A percentile compares a stretch with the other conserved stretches of the same genome.
Evolutionary conservation across 1,140 invertebrate genomes (phyloP).

Genomic region (Panulirus ornatus): DNA sequence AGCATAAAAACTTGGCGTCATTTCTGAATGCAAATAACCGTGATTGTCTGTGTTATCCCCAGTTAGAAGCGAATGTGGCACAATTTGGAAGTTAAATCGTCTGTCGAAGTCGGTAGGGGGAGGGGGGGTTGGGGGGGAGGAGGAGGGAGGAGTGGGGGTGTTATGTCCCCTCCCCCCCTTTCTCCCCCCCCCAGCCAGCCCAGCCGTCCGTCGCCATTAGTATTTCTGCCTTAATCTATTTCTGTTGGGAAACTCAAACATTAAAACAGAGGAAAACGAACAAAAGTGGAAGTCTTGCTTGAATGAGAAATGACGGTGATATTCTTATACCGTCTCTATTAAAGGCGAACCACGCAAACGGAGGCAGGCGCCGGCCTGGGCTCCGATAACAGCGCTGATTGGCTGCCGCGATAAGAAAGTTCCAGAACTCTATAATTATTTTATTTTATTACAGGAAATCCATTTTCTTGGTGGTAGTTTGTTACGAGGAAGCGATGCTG

Average conservation of each 20-base stretch:
- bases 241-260: conserved; percentile 41
- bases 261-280: conserved; percentile 16
- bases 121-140: too few relatives aligned
- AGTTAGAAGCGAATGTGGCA: conserved; percentile 62
- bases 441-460: conserved; percentile 70
- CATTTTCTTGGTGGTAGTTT: conserved; percentile 67
- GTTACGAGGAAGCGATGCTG: conserved; percentile 38
- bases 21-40: conserved; percentile 58
- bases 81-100: conserved; percentile 68
- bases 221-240: conserved; percentile 47
- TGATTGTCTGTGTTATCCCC: conserved; percentile 62
- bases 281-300: conserved; percentile 31
- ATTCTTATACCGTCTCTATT: conserved; percentile 62
- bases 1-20: conserved; percentile 55
- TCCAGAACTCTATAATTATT: conserved; percentile 68
- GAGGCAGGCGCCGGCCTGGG: conserved; percentile 35
- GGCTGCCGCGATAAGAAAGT: conserved; percentile 63
- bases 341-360: conserved; percentile 54
- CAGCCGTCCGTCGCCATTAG: conserved; percentile 35
- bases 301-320: conserved; percentile 63
- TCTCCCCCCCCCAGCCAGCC: too few relatives aligned
- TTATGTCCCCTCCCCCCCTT: neutral
- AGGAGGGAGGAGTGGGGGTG: too few relatives aligned
- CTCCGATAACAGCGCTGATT: conserved; percentile 63
- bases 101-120: conserved; percentile 27